These are phyloP conservation scores for Acanthaster planci DNA, from an alignment of 35 echinoderm and acorn worm species.

Conservation along the genomic window DNA sequence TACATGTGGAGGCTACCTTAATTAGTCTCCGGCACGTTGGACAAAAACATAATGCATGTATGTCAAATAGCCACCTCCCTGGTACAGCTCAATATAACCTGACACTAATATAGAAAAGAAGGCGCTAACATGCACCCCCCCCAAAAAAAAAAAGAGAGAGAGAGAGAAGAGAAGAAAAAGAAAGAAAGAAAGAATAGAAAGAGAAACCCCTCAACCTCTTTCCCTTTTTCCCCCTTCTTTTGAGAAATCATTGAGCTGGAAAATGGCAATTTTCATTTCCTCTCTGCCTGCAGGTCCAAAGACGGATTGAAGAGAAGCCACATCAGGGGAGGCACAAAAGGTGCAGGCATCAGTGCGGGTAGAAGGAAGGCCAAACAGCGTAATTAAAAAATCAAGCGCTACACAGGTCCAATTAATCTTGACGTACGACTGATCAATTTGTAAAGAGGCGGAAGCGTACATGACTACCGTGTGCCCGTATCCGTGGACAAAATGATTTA, in stretches of 20 bases:
- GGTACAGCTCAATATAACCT: neutral
- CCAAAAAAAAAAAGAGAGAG: neutral
- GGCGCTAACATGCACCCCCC: neutral
- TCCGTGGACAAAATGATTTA: too few relatives aligned
- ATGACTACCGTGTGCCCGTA: too few relatives aligned
- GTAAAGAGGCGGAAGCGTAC: too few relatives aligned
- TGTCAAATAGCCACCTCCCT: neutral
- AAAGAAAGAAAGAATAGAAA: too few relatives aligned
- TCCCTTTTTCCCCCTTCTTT: neutral
- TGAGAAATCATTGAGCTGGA: constrained; percentile 6
- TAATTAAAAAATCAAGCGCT: constrained; percentile 2
- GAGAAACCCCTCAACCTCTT: too few relatives aligned
- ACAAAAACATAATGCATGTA: neutral
- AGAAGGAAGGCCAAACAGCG: neutral
- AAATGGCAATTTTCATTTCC: constrained; percentile 26
- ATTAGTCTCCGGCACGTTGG: neutral
- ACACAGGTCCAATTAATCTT: too few relatives aligned
- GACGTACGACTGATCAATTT: too few relatives aligned
- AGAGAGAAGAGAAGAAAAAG: too few relatives aligned
- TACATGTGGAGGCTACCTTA: constrained; percentile 1
- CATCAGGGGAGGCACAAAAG: too few relatives aligned
- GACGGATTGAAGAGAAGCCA: neutral
- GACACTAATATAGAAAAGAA: neutral
- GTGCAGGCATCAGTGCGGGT: constrained; percentile 4
- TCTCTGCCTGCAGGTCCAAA: neutral